Base-by-base conservation (phyloP, 2,113 vertebrate species). In the Siphamia tubifer region DNA sequence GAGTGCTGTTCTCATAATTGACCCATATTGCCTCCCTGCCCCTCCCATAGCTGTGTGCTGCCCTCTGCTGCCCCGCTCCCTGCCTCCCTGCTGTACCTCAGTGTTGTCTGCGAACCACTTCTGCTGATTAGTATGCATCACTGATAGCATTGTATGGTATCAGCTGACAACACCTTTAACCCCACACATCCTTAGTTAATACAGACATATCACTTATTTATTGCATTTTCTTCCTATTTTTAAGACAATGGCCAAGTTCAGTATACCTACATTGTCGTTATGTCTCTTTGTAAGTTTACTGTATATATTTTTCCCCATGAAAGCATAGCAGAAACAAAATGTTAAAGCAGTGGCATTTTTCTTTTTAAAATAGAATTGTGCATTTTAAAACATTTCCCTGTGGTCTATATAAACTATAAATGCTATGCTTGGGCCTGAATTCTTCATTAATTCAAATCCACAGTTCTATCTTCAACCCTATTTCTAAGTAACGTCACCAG, bases 11-110 rank as follows among this genome's bases (percentile, higher is more conserved):
- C 54, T 64, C 36, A 68, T 70, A 71, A 87, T 78, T 84, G 61
- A 85, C 75, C 87, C 35, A 71, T 67, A 67, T 70, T 76, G 57
- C 53, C 56, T 69, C 17, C 2, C 5, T 62, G 51, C 73, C 64
- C 61, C 65, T 79, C 73, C 52, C 67, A 68, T 19, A 25, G 55
- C 65, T 40, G 47, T 68, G 63, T 79, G 55, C 66, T 79, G 80
- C 80, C 72, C 70, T 68, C 40, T 76, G 47, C 72, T 80, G 68
- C 62, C 60, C 35, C 38, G 57, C 49, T 45, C 38, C 55, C 34
- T 21, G 17, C 21, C 40, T 64, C 13, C 42, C 4, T 48, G 45
- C 25, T 27, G 1, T 40, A 43, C 39, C 25, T 23, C 8, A 42
- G 43, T 52, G 19, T 56, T 25, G 38, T 58, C 31, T 47, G 27